A percentile compares a stretch with the other conserved stretches of the same genome.
phyloP scores from a whole-genome alignment of 2,797 vertebrate species.

The Propithecus perrieri region DNA sequence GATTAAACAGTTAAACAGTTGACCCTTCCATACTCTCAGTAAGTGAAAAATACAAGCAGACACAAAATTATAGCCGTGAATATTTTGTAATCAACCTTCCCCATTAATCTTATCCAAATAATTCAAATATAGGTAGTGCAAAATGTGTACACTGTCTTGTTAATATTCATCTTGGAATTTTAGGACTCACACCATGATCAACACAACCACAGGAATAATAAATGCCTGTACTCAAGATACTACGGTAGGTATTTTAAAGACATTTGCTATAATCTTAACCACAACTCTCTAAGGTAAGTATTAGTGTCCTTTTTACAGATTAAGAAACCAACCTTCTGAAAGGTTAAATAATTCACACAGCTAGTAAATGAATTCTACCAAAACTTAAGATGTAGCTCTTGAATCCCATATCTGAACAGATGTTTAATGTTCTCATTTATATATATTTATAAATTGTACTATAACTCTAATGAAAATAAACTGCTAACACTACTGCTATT shows the following conservation, averaged over 20 bases:
- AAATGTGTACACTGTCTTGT: background rate
- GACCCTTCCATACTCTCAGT: background rate
- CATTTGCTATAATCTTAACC: background rate
- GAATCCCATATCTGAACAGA: background rate
- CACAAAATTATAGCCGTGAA: background rate
- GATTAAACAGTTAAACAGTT: slow-evolving; percentile 20
- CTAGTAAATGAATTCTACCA: background rate
- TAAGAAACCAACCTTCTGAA: slow-evolving; percentile 37
- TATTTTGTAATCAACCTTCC: background rate
- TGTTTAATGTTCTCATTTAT: background rate
- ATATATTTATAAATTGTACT: background rate
- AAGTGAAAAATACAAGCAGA: slow-evolving; percentile 39
- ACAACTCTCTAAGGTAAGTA: slow-evolving; percentile 1
- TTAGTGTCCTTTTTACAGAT: background rate
- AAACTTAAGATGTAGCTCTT: background rate
- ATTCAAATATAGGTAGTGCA: slow-evolving; percentile 8
- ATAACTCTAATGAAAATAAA: slow-evolving; percentile 19
- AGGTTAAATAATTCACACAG: slow-evolving; percentile 33
- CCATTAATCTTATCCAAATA: background rate
- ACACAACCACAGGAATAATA: background rate
- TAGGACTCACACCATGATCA: background rate
- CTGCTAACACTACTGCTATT: background rate
- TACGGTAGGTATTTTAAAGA: background rate
- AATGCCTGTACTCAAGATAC: background rate
- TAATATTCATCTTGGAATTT: background rate